Percentiles rank a stretch among this genome's conserved stretches.
Evolutionary conservation across 2,888 invertebrate genomes (phyloP).

Genomic region (Pinctada fucata): DNA sequence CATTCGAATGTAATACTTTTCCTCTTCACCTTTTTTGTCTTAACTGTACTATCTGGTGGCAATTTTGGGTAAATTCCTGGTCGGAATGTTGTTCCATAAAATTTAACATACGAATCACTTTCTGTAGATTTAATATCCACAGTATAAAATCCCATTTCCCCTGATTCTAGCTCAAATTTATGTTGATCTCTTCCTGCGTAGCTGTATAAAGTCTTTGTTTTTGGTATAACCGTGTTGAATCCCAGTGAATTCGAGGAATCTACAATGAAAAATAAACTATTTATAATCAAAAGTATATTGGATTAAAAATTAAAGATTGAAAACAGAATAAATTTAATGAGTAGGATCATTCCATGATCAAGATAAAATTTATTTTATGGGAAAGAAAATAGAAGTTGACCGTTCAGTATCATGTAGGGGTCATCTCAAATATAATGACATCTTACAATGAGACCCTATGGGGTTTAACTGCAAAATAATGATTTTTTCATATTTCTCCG

Average conservation of each 20-base stretch:
- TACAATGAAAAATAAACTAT: no score
- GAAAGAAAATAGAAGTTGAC: no score
- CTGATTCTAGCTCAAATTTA: conserved; percentile 50
- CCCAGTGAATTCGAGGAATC: no score
- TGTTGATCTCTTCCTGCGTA: conserved; percentile 49
- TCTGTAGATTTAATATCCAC: conserved; percentile 63
- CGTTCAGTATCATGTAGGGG: no score
- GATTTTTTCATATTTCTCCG: no score
- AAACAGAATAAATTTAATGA: not conserved
- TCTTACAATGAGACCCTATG: no score
- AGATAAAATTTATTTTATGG: no score
- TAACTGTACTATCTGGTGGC: conserved; percentile 44
- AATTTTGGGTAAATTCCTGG: conserved; percentile 47
- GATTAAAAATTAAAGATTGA: not conserved
- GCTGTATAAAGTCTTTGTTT: conserved; percentile 58
- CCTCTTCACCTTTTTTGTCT: conserved; percentile 37
- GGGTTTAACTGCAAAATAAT: no score
- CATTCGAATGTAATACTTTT: conserved; percentile 50
- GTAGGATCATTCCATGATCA: not conserved
- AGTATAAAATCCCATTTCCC: conserved; percentile 61
- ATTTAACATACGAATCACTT: conserved; percentile 64
- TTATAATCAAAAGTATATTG: no score
- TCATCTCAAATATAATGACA: no score
- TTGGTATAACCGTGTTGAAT: not conserved
- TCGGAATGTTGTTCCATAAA: conserved; percentile 65